Percentiles rank a stretch among this genome's conserved stretches.
phyloP scores from a whole-genome alignment of 2,113 vertebrate species.

The Orthonyx spaldingii region DNA sequence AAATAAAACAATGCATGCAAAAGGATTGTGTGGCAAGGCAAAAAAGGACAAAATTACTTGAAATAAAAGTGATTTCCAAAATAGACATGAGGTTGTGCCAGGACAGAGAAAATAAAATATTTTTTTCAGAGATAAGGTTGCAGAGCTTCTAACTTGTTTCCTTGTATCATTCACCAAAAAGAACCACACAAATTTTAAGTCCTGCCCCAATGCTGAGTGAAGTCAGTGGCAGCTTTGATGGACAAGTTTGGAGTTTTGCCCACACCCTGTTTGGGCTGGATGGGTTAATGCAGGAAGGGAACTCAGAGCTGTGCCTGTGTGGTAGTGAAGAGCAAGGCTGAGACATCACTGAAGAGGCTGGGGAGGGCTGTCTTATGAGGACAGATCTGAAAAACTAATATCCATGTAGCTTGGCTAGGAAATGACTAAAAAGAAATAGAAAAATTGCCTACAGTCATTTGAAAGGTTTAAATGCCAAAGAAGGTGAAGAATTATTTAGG shows the following conservation, averaged over 20 bases:
- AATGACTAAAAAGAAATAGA: not conserved
- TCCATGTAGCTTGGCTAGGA: not conserved
- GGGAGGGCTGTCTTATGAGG: not conserved
- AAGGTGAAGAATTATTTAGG: slow-evolving; percentile 51
- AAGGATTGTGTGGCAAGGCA: not conserved
- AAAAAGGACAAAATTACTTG: not conserved
- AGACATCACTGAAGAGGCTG: not conserved
- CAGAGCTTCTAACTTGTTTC: not conserved
- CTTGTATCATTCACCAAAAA: not conserved
- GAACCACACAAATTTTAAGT: not conserved
- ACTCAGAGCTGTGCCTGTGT: not conserved
- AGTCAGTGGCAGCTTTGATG: not conserved
- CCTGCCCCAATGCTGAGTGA: not conserved
- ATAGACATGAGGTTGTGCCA: not conserved
- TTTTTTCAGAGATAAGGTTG: not conserved
- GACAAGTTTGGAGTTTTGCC: not conserved
- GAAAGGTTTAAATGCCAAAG: slow-evolving; percentile 33
- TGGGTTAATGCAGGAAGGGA: not conserved
- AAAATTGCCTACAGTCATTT: not conserved
- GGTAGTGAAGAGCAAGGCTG: not conserved
- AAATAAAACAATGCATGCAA: not conserved
- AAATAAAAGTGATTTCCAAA: not conserved
- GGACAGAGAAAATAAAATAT: not conserved
- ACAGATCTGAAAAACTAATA: not conserved
- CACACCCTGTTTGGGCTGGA: not conserved